These are phyloP conservation scores for Akabosia matsudoensis DNA, from an alignment of 1,140 invertebrate genomes.

Conservation along the genomic window DNA sequence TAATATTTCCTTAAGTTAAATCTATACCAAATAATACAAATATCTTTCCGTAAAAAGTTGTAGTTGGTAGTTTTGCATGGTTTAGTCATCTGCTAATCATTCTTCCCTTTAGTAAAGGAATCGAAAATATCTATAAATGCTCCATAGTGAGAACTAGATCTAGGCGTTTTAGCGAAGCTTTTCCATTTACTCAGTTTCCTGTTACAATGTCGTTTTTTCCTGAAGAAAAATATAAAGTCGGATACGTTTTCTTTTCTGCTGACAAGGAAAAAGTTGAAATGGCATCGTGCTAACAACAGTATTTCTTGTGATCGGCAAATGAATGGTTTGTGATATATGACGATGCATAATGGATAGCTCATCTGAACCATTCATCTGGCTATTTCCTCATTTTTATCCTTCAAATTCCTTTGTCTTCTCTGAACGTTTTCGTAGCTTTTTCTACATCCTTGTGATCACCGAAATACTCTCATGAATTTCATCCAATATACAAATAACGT, in stretches of 20 bases:
- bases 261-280: neutral
- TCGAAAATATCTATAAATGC: no score
- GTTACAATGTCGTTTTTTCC: neutral
- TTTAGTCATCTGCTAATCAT: no score
- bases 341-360: slow-evolving; percentile 12
- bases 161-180: no score
- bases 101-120: no score
- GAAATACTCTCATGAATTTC: no score
- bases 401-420: neutral
- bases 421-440: neutral
- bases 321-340: neutral
- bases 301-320: neutral
- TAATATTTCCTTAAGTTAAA: slow-evolving; percentile 16
- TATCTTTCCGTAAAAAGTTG: no score
- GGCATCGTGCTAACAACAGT: neutral
- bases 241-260: no score
- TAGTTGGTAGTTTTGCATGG: no score
- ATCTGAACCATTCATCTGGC: slow-evolving; percentile 19
- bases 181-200: neutral
- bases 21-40: no score
- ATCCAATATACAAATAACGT: no score
- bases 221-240: neutral
- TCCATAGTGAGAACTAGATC: no score
- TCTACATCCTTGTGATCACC: neutral
- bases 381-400: slow-evolving; percentile 13